Conservation (phyloP, 2,888 invertebrate species). For the Sicus ferrugineus region DNA sequence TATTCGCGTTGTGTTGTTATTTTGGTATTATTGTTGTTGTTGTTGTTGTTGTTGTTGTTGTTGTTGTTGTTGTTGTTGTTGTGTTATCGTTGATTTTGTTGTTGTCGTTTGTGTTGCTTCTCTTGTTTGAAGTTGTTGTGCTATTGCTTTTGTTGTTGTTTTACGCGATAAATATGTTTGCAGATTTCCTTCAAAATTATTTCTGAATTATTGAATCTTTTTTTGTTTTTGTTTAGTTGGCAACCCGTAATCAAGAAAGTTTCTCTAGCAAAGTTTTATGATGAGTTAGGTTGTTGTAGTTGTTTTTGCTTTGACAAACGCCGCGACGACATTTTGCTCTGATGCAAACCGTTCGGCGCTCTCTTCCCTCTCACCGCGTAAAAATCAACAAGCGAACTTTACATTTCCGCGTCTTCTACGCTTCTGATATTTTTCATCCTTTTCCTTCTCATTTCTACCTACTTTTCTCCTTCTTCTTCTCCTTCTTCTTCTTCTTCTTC, state of each 20-base stretch:
- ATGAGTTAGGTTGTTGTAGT: background rate
- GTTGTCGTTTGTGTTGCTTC: background rate
- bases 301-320: constrained; percentile 6
- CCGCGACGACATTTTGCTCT: background rate
- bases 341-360: no score
- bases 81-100: background rate
- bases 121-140: background rate
- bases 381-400: no score
- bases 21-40: background rate
- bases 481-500: background rate
- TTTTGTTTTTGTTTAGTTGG: constrained; percentile 16
- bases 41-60: constrained; percentile 13
- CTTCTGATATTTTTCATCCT: background rate
- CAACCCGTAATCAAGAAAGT: constrained; percentile 28
- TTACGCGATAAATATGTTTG: constrained; percentile 27
- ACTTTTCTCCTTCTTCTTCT: background rate
- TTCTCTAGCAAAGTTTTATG: constrained; percentile 15
- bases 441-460: background rate
- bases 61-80: background rate
- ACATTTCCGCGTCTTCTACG: background rate
- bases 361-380: background rate
- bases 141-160: no score
- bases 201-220: constrained; percentile 16
- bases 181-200: constrained; percentile 26
- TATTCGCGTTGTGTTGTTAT: background rate